A percentile compares a stretch with the other conserved stretches of the same genome.
Conservation (phyloP, 2,113 vertebrate genomes). For the Lasiurus cinereus region DNA sequence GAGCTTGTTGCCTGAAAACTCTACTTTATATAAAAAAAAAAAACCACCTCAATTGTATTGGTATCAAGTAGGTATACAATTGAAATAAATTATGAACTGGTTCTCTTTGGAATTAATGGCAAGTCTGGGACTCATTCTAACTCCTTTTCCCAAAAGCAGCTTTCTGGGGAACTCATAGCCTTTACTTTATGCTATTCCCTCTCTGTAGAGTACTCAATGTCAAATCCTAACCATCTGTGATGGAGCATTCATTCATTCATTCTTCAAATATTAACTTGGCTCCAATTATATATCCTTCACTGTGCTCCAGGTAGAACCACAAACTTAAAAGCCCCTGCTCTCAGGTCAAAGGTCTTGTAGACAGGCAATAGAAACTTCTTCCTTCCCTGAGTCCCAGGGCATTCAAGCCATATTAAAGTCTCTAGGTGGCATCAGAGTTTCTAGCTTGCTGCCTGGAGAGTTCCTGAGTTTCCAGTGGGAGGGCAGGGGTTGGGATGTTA, state of each 20-base stretch:
- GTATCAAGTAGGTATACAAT: background rate
- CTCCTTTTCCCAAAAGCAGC: background rate
- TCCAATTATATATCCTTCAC: background rate
- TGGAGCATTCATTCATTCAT: background rate
- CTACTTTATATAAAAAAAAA: background rate
- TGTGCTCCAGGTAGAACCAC: background rate
- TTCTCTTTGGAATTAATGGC: background rate
- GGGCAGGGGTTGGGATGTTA: background rate
- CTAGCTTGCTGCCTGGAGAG: background rate
- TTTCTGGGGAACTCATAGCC: background rate
- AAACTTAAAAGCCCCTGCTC: background rate
- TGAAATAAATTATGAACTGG: background rate
- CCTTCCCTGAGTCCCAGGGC: background rate
- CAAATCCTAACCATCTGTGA: background rate
- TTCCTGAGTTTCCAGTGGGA: background rate
- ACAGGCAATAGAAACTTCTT: background rate
- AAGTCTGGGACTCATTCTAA: background rate
- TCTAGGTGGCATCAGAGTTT: background rate
- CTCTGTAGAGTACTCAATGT: background rate
- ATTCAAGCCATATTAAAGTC: background rate
- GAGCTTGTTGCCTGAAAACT: background rate
- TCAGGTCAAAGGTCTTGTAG: background rate
- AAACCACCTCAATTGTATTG: too few relatives aligned
- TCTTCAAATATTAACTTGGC: conserved; percentile 6
- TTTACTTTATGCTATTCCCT: background rate